Base-by-base conservation (phyloP, 2,797 vertebrate genomes). In the Natrix natrix region DNA sequence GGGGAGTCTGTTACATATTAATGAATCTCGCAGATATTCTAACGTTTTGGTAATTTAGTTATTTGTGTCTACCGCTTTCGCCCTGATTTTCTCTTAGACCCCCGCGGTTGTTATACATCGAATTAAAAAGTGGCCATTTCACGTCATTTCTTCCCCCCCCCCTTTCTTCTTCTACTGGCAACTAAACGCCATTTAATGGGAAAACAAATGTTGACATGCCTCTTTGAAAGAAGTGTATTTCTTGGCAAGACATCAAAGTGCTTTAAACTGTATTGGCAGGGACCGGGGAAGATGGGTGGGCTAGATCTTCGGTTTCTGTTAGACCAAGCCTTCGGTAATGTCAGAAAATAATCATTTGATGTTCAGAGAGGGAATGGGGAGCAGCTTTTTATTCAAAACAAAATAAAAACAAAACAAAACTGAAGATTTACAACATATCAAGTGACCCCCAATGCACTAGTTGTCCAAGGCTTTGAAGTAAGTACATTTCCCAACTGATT, bases 21-120 rank as follows among this genome's bases (percentile, higher is more conserved):
- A 98, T 98, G 98, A 98, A 98, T 97, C 97, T 95, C 94, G 95
- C 95, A 97, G 98, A 98, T 98, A 98, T 97, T 98, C 97, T 97
- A 98, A 98, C 97, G 98, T 98, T 98, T 98, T 97, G 97, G 98
- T 98, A 98, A 98, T 98, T 98, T 98, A 97, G 97, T 98, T 98
- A 98, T 98, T 98, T 98, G 98, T 98, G 97, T 98, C 98, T 98
- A 97, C 97, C 96, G 98, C 97, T 96, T 96, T 97, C 96, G 96
- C 97, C 95, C 96, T 97, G 97, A 97, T 98, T 98, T 98, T 98
- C 97, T 97, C 96, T 97, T 97, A 98, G 97, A 98, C 98, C 98
- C 98, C 97, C 97, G 97, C 94, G 97, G 97, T 98, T 98, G 98
- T 97, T 98, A 97, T 96, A 97, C 97, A 98, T 97, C 96, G 97